Conservation (phyloP, 2,113 vertebrate species). For the Gambusia affinis region DNA sequence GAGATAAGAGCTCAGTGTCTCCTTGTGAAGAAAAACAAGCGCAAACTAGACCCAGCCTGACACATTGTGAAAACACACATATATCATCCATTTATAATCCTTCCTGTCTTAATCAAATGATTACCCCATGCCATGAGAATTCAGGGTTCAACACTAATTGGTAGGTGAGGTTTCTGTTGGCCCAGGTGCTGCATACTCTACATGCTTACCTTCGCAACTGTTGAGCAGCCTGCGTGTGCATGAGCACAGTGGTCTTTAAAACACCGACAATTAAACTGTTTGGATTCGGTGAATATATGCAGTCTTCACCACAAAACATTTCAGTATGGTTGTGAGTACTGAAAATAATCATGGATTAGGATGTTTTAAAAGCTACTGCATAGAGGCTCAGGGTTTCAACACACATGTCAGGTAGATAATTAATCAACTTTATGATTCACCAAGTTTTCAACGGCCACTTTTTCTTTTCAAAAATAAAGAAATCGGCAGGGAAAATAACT, state of each 20-base stretch:
- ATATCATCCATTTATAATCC: conserved; percentile 74
- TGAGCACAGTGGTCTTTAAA: conserved; percentile 62
- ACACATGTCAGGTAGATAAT: conserved; percentile 3
- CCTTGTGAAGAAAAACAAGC: conserved; percentile 62
- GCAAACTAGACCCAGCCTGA: conserved; percentile 61
- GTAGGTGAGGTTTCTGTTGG: conserved; percentile 77
- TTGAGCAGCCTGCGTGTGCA: conserved; percentile 55
- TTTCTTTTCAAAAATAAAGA: not conserved
- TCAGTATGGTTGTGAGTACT: not conserved
- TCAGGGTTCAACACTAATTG: conserved; percentile 71
- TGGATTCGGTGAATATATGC: conserved; percentile 40
- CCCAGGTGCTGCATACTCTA: conserved; percentile 68
- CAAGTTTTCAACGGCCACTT: no score
- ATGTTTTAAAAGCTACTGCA: conserved; percentile 4
- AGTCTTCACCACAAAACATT: conserved; percentile 57
- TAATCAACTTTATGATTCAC: not conserved
- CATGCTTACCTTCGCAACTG: conserved; percentile 64
- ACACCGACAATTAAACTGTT: conserved; percentile 68
- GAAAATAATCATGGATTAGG: conserved; percentile 37
- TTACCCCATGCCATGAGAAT: conserved; percentile 75
- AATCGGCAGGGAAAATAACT: not conserved
- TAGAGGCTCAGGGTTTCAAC: conserved; percentile 1
- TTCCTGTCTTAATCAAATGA: conserved; percentile 75
- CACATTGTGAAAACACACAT: conserved; percentile 67
- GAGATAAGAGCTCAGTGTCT: conserved; percentile 46